Conservation (phyloP, 1,140 invertebrate species). For the Ips nitidus region DNA sequence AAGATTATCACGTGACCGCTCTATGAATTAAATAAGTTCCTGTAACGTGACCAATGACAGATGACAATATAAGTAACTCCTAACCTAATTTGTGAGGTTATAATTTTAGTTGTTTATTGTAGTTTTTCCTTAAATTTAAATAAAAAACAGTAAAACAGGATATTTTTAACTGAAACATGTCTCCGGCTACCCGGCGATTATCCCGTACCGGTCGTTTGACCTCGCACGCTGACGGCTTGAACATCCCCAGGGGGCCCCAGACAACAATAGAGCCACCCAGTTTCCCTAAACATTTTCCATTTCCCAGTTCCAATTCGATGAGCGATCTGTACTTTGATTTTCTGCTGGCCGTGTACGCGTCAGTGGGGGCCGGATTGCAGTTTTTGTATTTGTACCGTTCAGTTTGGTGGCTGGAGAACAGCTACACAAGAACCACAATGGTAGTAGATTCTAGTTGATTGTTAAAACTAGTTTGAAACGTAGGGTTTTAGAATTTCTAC, state of each 20-base stretch:
- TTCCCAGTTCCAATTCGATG: slow-evolving; percentile 82
- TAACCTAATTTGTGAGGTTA: too few species aligned
- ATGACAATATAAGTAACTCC: too few species aligned
- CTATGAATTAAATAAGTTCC: too few species aligned
- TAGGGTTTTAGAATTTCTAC: slow-evolving; percentile 86
- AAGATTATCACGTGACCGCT: too few species aligned
- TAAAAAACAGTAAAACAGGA: slow-evolving; percentile 13
- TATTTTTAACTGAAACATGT: slow-evolving; percentile 14
- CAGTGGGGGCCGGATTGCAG: slow-evolving; percentile 76
- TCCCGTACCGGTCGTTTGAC: slow-evolving; percentile 14
- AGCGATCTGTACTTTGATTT: slow-evolving; percentile 84
- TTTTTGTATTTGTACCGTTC: slow-evolving; percentile 94
- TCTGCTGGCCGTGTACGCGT: slow-evolving; percentile 78
- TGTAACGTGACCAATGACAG: too few species aligned
- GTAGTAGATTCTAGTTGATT: slow-evolving; percentile 54
- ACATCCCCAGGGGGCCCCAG: slow-evolving; percentile 22
- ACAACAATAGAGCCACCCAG: slow-evolving; percentile 46
- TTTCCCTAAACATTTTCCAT: slow-evolving; percentile 77
- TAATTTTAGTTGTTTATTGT: neutral
- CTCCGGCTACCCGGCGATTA: slow-evolving; percentile 14
- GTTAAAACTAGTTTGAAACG: neutral
- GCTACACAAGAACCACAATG: slow-evolving; percentile 84
- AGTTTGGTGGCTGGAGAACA: slow-evolving; percentile 96
- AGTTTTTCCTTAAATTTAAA: neutral
- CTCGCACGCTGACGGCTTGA: slow-evolving; percentile 8